These are phyloP conservation scores for Cheiracanthium punctorium DNA, from an alignment of 2,888 invertebrate species.

Conservation along the genomic window DNA sequence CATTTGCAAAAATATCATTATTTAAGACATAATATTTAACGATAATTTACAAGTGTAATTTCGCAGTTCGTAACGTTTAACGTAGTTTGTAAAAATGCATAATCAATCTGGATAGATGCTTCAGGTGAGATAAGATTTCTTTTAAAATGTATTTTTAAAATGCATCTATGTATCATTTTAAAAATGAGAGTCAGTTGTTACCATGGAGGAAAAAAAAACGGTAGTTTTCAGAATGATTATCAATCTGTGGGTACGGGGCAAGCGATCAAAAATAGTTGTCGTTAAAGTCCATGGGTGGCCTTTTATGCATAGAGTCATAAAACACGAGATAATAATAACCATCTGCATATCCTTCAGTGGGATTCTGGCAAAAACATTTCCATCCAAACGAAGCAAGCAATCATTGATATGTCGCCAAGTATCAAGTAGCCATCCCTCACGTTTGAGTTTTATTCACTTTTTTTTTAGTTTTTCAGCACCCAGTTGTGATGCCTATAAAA, in stretches of 20 bases:
- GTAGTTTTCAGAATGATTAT: too few species aligned
- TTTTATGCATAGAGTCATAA: slow-evolving; percentile 67
- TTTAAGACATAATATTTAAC: too few species aligned
- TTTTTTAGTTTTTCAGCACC: slow-evolving; percentile 69
- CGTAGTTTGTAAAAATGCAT: too few species aligned
- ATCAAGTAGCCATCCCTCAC: slow-evolving; percentile 36
- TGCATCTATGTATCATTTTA: too few species aligned
- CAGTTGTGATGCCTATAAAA: slow-evolving; percentile 69
- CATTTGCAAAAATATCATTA: too few species aligned
- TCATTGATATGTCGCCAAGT: slow-evolving; percentile 64
- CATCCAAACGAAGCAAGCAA: slow-evolving; percentile 51
- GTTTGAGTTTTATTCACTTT: slow-evolving; percentile 62
- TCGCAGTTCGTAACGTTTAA: too few species aligned
- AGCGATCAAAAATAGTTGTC: slow-evolving; percentile 57
- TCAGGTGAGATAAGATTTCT: too few species aligned
- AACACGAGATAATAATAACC: slow-evolving; percentile 65
- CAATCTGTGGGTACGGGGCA: slow-evolving; percentile 42
- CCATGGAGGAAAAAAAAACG: too few species aligned
- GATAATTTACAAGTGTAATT: too few species aligned
- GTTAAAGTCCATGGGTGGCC: slow-evolving; percentile 64
- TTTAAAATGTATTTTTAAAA: too few species aligned
- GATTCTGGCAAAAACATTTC: slow-evolving; percentile 67
- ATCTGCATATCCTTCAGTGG: slow-evolving; percentile 61
- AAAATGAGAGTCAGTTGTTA: too few species aligned
- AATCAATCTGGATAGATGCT: too few species aligned